Base-by-base conservation (phyloP, 2,888 invertebrate species). In the Lepidochrysops patricia region DNA sequence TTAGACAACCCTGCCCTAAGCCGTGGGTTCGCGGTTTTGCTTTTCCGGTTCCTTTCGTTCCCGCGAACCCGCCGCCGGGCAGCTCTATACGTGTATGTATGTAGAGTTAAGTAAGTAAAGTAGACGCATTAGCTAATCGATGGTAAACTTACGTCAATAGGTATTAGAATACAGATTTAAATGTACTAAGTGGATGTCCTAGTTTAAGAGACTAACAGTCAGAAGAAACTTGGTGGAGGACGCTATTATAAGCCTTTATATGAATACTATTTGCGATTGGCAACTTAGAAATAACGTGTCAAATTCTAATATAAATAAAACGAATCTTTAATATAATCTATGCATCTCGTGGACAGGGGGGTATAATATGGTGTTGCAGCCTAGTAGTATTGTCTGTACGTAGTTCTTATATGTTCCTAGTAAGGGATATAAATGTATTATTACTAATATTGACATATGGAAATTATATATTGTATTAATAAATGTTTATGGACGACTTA, bases 101-200 rank as follows among this genome's bases (percentile, higher is more conserved):
- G 89, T 89, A 89, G 89, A 87, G 87, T 75, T 80, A 87, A 81
- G 75, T 86, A 85, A 82, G 77, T 72, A 84, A 84, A 63, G 82
- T 85, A 82, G 84, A 75, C 75, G 70, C 76, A 77, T 83, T 84
- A 85, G 85, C 74, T 76, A 77, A 75, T 89, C 87, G 89, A 76
- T 89, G 89, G 89, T 89, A 88, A 89, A 88, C 87, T 88, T 88
- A 87, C 87, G 88, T 88, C 84, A 75, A 84, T 86, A 87, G 85
- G 75, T 73, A 79, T 82, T 86, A 87, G 89, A 79, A 67, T 76
- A 79, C 73, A 81, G 79, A 78, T 80, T 82, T 76, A 73, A 78
- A 79, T 77, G 74, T 84, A 83, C 75, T 79, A 75, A 73, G 67
- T 82, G 81, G 85, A 87, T 84, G 82, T 89, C 83, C 71, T 88